Conservation (phyloP, 2,113 vertebrate genomes). For the Osmerus eperlanus region DNA sequence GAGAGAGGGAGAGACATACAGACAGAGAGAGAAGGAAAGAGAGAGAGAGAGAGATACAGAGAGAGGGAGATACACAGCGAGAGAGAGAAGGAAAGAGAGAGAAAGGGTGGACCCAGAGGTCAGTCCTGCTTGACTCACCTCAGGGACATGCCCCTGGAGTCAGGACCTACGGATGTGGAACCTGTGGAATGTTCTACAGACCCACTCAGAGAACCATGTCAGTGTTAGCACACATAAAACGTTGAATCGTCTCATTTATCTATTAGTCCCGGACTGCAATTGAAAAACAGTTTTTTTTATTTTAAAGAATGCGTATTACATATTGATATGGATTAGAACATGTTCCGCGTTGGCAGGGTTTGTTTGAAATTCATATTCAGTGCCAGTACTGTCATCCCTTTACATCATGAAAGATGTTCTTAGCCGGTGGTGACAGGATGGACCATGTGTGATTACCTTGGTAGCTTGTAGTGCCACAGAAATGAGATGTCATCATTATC, state of each 20-base stretch:
- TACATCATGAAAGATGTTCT: slow-evolving; percentile 50
- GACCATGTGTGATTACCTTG: slow-evolving; percentile 62
- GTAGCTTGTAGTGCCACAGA: slow-evolving; percentile 58
- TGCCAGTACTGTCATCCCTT: slow-evolving; percentile 48
- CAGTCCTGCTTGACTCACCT: slow-evolving; percentile 36
- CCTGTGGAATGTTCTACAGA: too few species aligned
- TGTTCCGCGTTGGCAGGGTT: background rate
- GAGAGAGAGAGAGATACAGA: slow-evolving; percentile 1
- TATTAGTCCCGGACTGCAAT: too few species aligned
- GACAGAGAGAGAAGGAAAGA: slow-evolving; percentile 22
- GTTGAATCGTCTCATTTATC: too few species aligned
- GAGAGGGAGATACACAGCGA: slow-evolving; percentile 19
- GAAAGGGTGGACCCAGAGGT: slow-evolving; percentile 38
- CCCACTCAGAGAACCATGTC: too few species aligned
- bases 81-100: slow-evolving; percentile 4
- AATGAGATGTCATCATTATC: slow-evolving; percentile 72
- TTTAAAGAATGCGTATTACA: too few species aligned
- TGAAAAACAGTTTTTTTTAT: too few species aligned
- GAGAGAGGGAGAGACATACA: slow-evolving; percentile 21
- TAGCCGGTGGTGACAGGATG: slow-evolving; percentile 52
- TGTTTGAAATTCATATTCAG: slow-evolving; percentile 51
- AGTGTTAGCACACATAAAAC: too few species aligned
- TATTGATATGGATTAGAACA: too few species aligned
- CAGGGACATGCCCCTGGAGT: background rate
- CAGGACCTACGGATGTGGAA: too few species aligned